Evolutionary conservation across 2,888 invertebrate genomes (phyloP).

Genomic region (Microctonus brassicae): DNA sequence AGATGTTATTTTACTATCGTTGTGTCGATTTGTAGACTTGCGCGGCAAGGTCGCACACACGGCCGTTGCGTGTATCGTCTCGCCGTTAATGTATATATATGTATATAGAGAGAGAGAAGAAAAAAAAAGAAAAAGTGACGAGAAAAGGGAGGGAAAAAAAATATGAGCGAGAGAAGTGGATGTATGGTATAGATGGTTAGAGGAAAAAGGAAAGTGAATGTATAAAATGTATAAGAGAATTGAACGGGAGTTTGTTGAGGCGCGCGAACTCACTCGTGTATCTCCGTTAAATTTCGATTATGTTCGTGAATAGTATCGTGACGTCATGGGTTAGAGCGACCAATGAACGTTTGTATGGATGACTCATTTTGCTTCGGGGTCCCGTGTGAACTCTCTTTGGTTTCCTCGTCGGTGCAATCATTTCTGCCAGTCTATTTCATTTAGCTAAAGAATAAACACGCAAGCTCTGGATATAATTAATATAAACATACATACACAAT

Average conservation of each 20-base stretch:
- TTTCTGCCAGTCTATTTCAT: constrained; percentile 48
- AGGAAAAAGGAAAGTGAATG: not conserved
- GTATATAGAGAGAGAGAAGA: not conserved
- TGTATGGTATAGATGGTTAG: not conserved
- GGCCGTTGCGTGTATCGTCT: not conserved
- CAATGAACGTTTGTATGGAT: constrained; percentile 52
- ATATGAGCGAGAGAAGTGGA: not conserved
- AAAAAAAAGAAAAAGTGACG: not conserved
- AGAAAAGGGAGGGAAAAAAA: constrained; percentile 13
- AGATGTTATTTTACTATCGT: not conserved
- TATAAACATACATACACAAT: not conserved
- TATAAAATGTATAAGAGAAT: constrained; percentile 1
- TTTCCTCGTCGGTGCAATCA: constrained; percentile 46
- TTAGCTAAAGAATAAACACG: not conserved
- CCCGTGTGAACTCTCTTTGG: constrained; percentile 61
- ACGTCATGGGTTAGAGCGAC: constrained; percentile 53
- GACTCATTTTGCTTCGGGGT: constrained; percentile 56
- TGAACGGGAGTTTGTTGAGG: constrained; percentile 31
- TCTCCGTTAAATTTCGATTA: constrained; percentile 2
- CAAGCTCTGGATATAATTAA: not conserved
- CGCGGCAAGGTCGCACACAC: not conserved
- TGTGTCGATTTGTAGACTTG: not conserved
- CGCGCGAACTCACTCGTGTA: constrained; percentile 28
- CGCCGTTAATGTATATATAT: not conserved
- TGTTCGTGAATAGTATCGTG: constrained; percentile 33